Base-by-base conservation (phyloP, 2,888 invertebrate genomes). In the Crocallis elinguaria region DNA sequence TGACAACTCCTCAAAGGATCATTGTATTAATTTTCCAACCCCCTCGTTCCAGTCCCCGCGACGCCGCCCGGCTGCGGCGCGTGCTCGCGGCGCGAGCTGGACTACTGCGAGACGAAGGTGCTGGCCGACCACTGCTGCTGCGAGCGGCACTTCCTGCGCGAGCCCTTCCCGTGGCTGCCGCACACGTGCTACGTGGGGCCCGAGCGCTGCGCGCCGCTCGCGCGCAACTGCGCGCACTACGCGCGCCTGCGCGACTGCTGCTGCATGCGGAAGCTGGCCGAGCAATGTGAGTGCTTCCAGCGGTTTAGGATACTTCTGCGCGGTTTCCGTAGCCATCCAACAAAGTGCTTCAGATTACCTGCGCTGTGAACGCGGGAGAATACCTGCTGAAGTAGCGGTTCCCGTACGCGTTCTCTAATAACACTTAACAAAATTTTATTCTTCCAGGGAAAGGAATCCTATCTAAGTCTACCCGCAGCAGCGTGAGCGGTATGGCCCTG, bases 171-270 rank as follows among this genome's bases (percentile, higher is more conserved):
- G 14, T 95, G 93, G 88, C 92, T 95, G 63, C 94, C 94, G 60
- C 95, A 95, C 84, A 93, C 93, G 1, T 95, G 95, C 83, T 94
- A 93, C 82, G 73, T 93, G 67, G 94, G 94, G 32, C 89, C 93
- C 45, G 88, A 88, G 68, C 89, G 93, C 67, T 95, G 94, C 80
- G 83, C 86, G 62, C 92, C 94, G 27, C 81, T 92, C 16, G 93
- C 93, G 1, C 84, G 79, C 43, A 93, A 94, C 84, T 95, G 95
- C 82, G 93, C 91, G 32, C 92, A 92, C 70, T 95, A 94, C 79
- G 86, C 89, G 51, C 83, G 94, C 51, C 79, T 95, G 37, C 84
- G 94, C 32, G 93, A 92, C 73, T 95, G 95, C 79, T 95, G 95
- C 81, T 95, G 95, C 79, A 89, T 92, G 71, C 85, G 88, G 67